Evolutionary conservation across 2,797 vertebrate species (phyloP).

Genomic region (Acanthurus lineatus): DNA sequence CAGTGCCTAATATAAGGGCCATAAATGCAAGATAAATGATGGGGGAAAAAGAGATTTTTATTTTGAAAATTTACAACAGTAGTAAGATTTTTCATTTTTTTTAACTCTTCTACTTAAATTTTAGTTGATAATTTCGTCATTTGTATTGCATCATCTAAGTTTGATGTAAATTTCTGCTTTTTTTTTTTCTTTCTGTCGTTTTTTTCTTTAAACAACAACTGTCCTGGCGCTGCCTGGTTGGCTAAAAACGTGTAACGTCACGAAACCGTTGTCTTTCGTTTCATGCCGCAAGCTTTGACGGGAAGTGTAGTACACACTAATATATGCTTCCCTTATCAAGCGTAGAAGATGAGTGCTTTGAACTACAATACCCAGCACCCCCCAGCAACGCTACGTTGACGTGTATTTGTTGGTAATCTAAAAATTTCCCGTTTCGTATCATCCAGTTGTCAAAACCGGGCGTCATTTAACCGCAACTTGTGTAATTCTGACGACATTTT

Average conservation of each 20-base stretch:
- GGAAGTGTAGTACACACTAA: conserved; percentile 66
- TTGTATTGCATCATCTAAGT: not conserved
- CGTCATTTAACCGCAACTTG: not conserved
- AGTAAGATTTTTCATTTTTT: not conserved
- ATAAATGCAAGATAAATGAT: not conserved
- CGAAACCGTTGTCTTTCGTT: fast-evolving
- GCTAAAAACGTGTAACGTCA: conserved; percentile 15
- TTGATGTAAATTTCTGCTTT: not conserved
- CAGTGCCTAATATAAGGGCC: not conserved
- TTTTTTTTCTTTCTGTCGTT: not conserved
- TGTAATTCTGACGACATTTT: not conserved
- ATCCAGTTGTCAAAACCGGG: not conserved
- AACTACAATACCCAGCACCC: conserved; percentile 82
- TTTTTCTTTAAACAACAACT: not conserved
- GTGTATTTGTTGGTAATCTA: conserved; percentile 72
- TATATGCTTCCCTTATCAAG: fast-evolving
- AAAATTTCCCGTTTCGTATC: conserved; percentile 29
- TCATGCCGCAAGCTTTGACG: not conserved
- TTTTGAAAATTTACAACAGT: not conserved
- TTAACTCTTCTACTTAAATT: not conserved
- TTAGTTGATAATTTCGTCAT: not conserved
- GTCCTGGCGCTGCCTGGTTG: conserved; percentile 39
- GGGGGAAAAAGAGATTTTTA: not conserved
- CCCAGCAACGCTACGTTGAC: conserved; percentile 62
- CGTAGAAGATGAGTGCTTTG: fast-evolving